These are phyloP conservation scores for Diploscapter pachys DNA, from an alignment of 1,140 invertebrate genomes.

Conservation along the genomic window DNA sequence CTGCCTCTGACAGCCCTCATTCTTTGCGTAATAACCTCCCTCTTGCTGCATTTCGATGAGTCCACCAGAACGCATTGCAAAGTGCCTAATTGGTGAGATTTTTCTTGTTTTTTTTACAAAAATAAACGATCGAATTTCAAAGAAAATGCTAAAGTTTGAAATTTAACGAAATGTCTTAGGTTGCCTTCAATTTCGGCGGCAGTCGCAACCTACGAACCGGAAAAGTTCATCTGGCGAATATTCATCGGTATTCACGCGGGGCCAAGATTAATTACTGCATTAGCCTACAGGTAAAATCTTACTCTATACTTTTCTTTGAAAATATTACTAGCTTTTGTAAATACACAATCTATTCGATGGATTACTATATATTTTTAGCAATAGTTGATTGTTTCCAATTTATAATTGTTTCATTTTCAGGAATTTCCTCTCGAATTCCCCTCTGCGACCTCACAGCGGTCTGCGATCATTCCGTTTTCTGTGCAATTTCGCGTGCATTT, in stretches of 20 bases:
- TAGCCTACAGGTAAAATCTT: conserved; percentile 61
- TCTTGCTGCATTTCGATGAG: conserved; percentile 51
- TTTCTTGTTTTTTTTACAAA: neutral
- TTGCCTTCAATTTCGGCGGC: conserved; percentile 89
- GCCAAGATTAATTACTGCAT: conserved; percentile 71
- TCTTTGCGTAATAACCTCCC: conserved; percentile 43
- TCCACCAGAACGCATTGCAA: conserved; percentile 47
- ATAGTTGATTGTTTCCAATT: too few species aligned
- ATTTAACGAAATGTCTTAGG: neutral
- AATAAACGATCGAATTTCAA: too few species aligned
- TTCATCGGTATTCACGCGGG: conserved; percentile 78
- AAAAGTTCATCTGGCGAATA: conserved; percentile 78
- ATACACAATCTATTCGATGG: too few species aligned
- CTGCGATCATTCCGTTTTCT: conserved; percentile 64
- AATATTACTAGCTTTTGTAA: conserved; percentile 15
- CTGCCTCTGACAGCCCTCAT: conserved; percentile 49
- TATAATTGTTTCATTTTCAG: too few species aligned
- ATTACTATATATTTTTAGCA: too few species aligned
- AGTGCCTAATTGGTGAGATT: conserved; percentile 69
- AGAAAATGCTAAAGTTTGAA: neutral
- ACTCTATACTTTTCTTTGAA: conserved; percentile 37
- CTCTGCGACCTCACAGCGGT: conserved; percentile 62
- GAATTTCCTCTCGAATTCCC: conserved; percentile 66
- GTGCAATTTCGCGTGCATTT: conserved; percentile 69
- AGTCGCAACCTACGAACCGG: conserved; percentile 82